Evolutionary conservation across 2,888 invertebrate species (phyloP), one percentile per base, ranked within the genome.

Genomic region (Mylabris sibirica): DNA sequence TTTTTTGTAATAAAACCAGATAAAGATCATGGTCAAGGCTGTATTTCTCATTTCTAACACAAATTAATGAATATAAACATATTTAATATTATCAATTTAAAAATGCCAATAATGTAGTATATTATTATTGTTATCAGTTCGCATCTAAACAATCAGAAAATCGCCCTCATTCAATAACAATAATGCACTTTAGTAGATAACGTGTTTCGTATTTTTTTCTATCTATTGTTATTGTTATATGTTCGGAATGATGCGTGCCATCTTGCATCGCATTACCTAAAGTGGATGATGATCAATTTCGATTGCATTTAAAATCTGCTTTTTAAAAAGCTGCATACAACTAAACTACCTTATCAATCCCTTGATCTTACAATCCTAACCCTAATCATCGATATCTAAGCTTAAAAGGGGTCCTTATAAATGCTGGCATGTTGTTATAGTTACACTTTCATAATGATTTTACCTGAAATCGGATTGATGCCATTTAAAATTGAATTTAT

Each of bases 231-330:
- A 8, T 30, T 30, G 30, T 30, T 30, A n/a, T n/a, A n/a, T 14
- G 38, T 38, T 72, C 65, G 70, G 67, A 72, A 65, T 67, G 74
- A 76, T 76, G 77, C 77, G 77, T 79, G 80, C 74, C 74, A 74
- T 75, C 75, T 74, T 74, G 70, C 71, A 67, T 76, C 74, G 73
- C 75, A 77, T 78, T 78, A 79, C 73, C 76, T 74, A 76, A 77
- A 80, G 78, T 79, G 78, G 77, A 77, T 77, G 79, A 77, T 77
- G 75, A 73, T 65, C 44, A 53, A 65, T 76, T 74, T 71, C 72
- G 78, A 80, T 77, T 77, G 74, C 74, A 79, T 53, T 76, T 74
- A 78, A 79, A 79, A 78, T 76, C 76, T 75, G 75, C 30, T 77
- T 79, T 77, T 72, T 77, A 75, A 78, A 76, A 75, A 74, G 74